Conservation (phyloP, 1,140 invertebrate genomes). For the Megalonaias nervosa region DNA sequence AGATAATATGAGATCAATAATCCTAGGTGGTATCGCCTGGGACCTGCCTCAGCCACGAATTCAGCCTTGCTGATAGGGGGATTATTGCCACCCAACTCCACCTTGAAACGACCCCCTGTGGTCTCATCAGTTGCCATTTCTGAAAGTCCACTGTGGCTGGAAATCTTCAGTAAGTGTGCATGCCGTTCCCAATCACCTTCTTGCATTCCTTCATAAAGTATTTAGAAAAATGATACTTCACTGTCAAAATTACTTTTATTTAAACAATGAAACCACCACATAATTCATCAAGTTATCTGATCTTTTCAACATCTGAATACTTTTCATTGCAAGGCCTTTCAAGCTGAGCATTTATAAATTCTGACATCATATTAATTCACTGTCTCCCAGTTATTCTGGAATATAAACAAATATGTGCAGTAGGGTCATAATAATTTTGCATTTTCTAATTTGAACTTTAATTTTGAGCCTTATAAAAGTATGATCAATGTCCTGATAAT, state of each 20-base stretch:
- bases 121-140: slow-evolving; percentile 20
- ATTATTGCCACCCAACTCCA: slow-evolving; percentile 31
- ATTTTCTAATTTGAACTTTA: neutral
- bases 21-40: slow-evolving; percentile 48
- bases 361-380: no score
- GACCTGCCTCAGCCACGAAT: slow-evolving; percentile 55
- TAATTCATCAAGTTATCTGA: no score
- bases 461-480: no score
- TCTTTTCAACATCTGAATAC: no score
- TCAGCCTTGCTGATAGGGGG: slow-evolving; percentile 40
- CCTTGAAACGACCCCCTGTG: slow-evolving; percentile 45
- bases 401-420: neutral
- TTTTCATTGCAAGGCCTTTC: no score
- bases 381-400: neutral
- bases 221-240: no score
- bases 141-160: slow-evolving; percentile 25
- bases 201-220: slow-evolving; percentile 36
- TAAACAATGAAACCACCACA: no score
- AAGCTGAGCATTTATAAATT: no score
- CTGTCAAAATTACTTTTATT: no score
- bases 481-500: neutral
- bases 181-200: slow-evolving; percentile 55
- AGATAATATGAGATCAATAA: slow-evolving; percentile 51
- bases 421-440: neutral
- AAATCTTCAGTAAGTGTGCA: slow-evolving; percentile 37